Conservation (phyloP, 2,888 invertebrate species). For the Amblyjoppa fuscipennis region DNA sequence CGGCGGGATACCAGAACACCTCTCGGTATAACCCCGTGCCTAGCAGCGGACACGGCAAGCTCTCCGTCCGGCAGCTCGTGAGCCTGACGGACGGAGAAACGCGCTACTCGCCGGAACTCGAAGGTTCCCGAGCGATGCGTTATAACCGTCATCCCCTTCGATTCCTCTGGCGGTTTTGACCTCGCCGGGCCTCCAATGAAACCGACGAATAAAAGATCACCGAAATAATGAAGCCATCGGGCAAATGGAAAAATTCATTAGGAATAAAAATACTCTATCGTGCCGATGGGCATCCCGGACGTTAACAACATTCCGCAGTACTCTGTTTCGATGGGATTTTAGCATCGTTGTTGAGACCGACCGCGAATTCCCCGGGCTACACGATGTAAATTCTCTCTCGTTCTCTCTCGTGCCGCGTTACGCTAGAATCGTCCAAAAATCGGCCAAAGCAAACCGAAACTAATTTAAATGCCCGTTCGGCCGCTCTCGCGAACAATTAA, state of each 20-base stretch:
- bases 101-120: constrained; percentile 78
- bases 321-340: constrained; percentile 69
- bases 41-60: constrained; percentile 25
- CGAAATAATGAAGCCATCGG: background rate
- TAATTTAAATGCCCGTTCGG: constrained; percentile 80
- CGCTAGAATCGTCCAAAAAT: constrained; percentile 77
- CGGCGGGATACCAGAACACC: constrained; percentile 81
- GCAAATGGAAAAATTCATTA: background rate
- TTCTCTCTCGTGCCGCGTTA: constrained; percentile 43
- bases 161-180: background rate
- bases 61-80: background rate
- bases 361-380: constrained; percentile 42
- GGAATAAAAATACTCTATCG: constrained; percentile 45
- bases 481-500: constrained; percentile 80
- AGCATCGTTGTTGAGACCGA: background rate
- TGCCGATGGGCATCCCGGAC: constrained; percentile 74
- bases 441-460: constrained; percentile 79
- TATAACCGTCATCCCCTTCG: background rate
- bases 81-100: constrained; percentile 50
- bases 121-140: constrained; percentile 78
- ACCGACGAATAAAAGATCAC: background rate
- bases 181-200: background rate
- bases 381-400: constrained; percentile 32
- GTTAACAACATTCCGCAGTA: constrained; percentile 66
- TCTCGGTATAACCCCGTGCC: constrained; percentile 64